Evolutionary conservation across 2,797 vertebrate genomes (phyloP).

Genomic region (Crenuchus spilurus): DNA sequence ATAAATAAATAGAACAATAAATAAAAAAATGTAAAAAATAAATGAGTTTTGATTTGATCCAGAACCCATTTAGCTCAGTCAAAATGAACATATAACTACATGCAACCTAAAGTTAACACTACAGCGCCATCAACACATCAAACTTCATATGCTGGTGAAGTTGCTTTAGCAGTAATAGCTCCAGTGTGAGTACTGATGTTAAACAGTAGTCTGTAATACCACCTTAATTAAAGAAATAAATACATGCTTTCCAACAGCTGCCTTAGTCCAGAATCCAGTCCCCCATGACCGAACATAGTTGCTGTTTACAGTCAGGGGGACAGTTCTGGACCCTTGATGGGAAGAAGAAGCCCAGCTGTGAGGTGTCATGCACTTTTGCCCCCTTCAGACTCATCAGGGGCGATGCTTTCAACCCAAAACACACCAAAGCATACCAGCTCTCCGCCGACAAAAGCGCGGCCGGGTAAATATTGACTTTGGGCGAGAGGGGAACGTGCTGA

Average conservation of each 20-base stretch:
- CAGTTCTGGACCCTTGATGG: background rate
- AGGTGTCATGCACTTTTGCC: conserved; percentile 11
- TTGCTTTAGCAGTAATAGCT: no score
- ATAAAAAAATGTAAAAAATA: no score
- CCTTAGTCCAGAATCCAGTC: background rate
- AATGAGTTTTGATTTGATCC: no score
- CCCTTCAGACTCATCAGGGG: conserved; percentile 6
- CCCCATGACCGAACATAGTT: background rate
- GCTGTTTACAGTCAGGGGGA: conserved; percentile 26
- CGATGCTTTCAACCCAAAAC: conserved; percentile 11
- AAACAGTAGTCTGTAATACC: no score
- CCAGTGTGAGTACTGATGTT: no score
- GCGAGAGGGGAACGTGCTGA: background rate
- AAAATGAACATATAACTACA: no score
- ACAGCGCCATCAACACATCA: no score
- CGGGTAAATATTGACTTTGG: conserved; percentile 52
- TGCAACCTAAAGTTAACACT: no score
- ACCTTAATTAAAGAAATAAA: no score
- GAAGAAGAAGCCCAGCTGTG: conserved; percentile 17
- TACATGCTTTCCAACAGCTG: background rate
- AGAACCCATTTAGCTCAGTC: no score
- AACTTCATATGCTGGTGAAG: no score
- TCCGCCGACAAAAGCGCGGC: conserved; percentile 18
- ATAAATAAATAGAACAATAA: no score
- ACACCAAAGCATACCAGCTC: conserved; percentile 26